Percentiles rank a stretch among this genome's conserved stretches.
Conservation (phyloP, 35 echinoderm and acorn worm species). For the Acanthaster planci region DNA sequence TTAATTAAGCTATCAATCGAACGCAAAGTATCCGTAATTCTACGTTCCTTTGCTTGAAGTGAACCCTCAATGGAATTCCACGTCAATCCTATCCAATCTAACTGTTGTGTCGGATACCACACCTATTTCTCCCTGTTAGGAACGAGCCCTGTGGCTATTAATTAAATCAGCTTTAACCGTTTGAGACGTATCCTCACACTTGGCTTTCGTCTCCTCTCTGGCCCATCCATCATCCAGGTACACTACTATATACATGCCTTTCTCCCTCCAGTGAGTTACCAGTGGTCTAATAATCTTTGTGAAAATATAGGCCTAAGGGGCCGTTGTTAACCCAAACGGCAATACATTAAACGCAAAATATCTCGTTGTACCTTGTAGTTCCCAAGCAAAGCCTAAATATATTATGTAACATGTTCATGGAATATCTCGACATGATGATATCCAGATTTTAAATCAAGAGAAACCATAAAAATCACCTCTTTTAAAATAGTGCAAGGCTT, state of each 20-base stretch:
- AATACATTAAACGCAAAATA: slow-evolving; percentile 45
- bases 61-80: no score
- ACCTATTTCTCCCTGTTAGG: slow-evolving; percentile 43
- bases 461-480: slow-evolving; percentile 49
- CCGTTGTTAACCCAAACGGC: slow-evolving; percentile 44
- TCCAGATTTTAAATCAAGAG: slow-evolving; percentile 47
- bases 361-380: slow-evolving; percentile 12
- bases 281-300: no score
- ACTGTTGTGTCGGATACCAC: slow-evolving; percentile 23
- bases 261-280: slow-evolving; percentile 38
- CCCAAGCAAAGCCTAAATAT: no score
- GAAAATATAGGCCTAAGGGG: slow-evolving; percentile 46
- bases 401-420: no score
- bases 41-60: no score
- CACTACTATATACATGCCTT: slow-evolving; percentile 52
- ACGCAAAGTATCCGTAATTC: neutral
- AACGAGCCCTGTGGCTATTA: slow-evolving; percentile 36
- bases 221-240: slow-evolving; percentile 62
- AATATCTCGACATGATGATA: slow-evolving; percentile 68
- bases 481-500: no score
- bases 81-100: slow-evolving; percentile 42
- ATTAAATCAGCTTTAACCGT: slow-evolving; percentile 43
- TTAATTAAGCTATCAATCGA: neutral
- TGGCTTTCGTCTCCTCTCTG: no score
- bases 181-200: neutral